Evolutionary conservation across 2,797 vertebrate genomes (phyloP), one percentile per base, ranked within the genome.

Genomic region (Knipowitschia caucasica): DNA sequence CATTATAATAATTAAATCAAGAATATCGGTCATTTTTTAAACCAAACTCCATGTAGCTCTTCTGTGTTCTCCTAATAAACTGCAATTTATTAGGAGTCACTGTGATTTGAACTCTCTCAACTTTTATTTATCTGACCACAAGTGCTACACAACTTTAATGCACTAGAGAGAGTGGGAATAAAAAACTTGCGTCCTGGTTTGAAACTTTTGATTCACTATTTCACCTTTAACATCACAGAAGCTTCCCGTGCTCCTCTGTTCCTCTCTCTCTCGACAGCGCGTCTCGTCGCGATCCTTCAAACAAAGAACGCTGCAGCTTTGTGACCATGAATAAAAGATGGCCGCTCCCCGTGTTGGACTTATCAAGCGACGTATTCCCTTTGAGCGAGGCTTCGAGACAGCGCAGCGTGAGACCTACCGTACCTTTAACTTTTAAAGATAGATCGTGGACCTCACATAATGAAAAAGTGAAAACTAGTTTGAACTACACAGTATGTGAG

Each of bases 321-420:
- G 83, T 75, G 78, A 53, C 33, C 9, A 89, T 92, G 89, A 92
- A 92, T 91, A 91, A 92, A 88, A 89, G 87, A 91, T 91, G 6
- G 51, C 47, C 45, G 69, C 77, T 82, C 80, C 87, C 90, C 81
- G 88, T 88, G 85, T 85, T 84, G 80, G 85, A 82, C 82, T 90
- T 88, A 87, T 89, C 85, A 85, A 89, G 87, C 87, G 87, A 81
- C 80, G 80, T 73, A 77, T 80, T 83, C 74, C 79, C 80, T 84
- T 78, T 78, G 81, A 83, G 85, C 77, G 74, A 39, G 35, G 59
- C 29, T 65, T 75, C 79, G 79, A 79, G 79, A n/a, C n/a, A n/a
- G n/a, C n/a, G n/a, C n/a, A n/a, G n/a, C n/a, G n/a, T n/a, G n/a
- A 78, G 63, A 55, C 63, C 40, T 67, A 70, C 73, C 72, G 71